phyloP scores from a whole-genome alignment of 2,113 vertebrate species.

The Eidolon helvum region DNA sequence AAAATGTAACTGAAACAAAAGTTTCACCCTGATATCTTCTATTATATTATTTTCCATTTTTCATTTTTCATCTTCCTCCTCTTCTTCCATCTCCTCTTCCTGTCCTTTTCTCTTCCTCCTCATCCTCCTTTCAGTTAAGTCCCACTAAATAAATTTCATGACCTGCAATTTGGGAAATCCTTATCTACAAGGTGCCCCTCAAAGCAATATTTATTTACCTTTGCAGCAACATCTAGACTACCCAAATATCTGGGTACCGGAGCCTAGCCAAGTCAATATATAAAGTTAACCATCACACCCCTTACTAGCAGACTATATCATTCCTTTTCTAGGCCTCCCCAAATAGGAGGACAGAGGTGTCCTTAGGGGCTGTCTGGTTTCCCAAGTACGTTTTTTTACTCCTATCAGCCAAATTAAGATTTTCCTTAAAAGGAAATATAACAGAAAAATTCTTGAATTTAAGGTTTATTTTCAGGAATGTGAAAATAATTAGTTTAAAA shows the following conservation, averaged over 20 bases:
- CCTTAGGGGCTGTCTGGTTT: neutral
- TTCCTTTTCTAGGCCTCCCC: neutral
- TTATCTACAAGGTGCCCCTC: neutral
- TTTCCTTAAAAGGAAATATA: conserved; percentile 14
- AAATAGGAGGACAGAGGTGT: neutral
- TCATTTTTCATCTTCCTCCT: neutral
- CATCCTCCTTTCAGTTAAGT: neutral
- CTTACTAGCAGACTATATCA: neutral
- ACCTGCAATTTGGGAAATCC: neutral
- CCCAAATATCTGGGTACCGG: neutral
- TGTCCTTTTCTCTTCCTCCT: neutral
- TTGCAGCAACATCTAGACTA: neutral
- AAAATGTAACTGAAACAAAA: neutral
- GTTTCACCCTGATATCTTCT: neutral
- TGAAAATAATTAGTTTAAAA: neutral
- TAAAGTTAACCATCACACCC: neutral
- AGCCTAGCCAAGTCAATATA: neutral
- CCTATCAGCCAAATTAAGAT: neutral
- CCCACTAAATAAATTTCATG: neutral
- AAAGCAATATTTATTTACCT: neutral
- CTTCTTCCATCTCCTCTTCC: neutral
- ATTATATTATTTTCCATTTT: neutral
- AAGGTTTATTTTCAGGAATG: neutral
- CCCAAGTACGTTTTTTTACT: neutral
- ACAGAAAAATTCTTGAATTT: neutral